phyloP scores from a whole-genome alignment of 2,888 invertebrate species.

The Megaustenia siamemsis region DNA sequence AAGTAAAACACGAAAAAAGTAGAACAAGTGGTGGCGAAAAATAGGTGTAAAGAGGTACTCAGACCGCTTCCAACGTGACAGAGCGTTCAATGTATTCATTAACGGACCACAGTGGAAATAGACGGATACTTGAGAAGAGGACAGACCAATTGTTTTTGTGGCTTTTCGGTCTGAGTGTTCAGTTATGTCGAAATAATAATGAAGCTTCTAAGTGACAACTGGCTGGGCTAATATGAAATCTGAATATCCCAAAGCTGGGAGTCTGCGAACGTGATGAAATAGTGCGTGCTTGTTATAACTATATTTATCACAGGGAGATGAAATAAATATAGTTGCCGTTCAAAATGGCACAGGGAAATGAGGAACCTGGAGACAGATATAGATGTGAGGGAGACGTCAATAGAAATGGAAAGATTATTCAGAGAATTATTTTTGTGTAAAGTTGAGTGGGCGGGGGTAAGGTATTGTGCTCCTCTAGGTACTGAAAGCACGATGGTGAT shows the following conservation, averaged over 20 bases:
- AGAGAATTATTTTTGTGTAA: too few species aligned
- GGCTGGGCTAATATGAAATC: background rate
- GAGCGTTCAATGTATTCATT: background rate
- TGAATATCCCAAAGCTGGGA: background rate
- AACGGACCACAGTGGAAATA: background rate
- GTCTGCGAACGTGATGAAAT: too few species aligned
- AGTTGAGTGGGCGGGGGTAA: too few species aligned
- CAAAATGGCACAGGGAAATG: too few species aligned
- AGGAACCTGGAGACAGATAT: too few species aligned
- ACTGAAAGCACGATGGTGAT: too few species aligned
- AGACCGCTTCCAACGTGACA: background rate
- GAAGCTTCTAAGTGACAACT: background rate
- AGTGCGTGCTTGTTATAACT: too few species aligned
- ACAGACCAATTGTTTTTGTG: background rate
- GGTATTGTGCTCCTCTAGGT: too few species aligned
- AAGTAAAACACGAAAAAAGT: background rate
- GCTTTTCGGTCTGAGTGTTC: background rate
- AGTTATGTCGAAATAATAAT: background rate
- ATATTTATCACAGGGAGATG: too few species aligned
- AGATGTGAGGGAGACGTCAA: too few species aligned
- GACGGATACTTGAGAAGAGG: background rate
- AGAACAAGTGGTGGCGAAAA: background rate
- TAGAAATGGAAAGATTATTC: too few species aligned
- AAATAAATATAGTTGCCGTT: too few species aligned
- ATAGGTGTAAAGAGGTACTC: background rate